Evolutionary conservation across 2,888 invertebrate genomes (phyloP).

Genomic region (Pristionchus maxplancki): DNA sequence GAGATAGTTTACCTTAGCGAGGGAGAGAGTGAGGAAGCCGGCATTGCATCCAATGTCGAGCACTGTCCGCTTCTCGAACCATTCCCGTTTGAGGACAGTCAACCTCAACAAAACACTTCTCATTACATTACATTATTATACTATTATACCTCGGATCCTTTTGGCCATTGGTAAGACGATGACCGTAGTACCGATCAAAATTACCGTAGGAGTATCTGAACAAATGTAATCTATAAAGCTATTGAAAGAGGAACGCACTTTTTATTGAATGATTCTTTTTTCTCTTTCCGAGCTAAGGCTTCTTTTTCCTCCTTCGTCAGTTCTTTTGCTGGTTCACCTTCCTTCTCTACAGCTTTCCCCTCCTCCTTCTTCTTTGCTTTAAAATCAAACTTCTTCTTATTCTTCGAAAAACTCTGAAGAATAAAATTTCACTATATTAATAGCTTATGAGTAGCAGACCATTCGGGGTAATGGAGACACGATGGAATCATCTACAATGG

Average conservation of each 20-base stretch:
- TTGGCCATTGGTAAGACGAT: slow-evolving; percentile 86
- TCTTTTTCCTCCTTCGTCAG: slow-evolving; percentile 5
- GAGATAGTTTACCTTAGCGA: slow-evolving; percentile 84
- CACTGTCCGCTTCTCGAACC: slow-evolving; percentile 91
- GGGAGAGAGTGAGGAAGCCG: slow-evolving; percentile 92
- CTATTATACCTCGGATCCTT: slow-evolving; percentile 84
- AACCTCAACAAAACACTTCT: slow-evolving; percentile 81
- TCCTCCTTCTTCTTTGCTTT: background rate
- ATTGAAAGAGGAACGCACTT: slow-evolving; percentile 54
- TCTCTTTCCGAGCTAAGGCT: slow-evolving; percentile 51
- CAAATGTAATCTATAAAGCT: background rate
- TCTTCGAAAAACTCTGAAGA: slow-evolving; percentile 22
- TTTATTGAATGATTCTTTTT: slow-evolving; percentile 65
- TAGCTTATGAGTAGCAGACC: background rate
- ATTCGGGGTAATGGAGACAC: slow-evolving; percentile 37
- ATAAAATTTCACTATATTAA: background rate
- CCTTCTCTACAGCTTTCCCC: background rate
- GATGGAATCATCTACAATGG: slow-evolving; percentile 35
- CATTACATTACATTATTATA: no score
- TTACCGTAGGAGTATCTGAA: slow-evolving; percentile 89
- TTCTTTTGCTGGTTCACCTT: background rate
- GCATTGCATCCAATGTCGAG: slow-evolving; percentile 98
- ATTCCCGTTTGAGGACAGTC: slow-evolving; percentile 85
- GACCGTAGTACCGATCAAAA: slow-evolving; percentile 96
- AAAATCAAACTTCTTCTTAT: slow-evolving; percentile 3